These are phyloP conservation scores for Hymenochirus boettgeri DNA, from an alignment of 2,113 vertebrate species.

Conservation along the genomic window DNA sequence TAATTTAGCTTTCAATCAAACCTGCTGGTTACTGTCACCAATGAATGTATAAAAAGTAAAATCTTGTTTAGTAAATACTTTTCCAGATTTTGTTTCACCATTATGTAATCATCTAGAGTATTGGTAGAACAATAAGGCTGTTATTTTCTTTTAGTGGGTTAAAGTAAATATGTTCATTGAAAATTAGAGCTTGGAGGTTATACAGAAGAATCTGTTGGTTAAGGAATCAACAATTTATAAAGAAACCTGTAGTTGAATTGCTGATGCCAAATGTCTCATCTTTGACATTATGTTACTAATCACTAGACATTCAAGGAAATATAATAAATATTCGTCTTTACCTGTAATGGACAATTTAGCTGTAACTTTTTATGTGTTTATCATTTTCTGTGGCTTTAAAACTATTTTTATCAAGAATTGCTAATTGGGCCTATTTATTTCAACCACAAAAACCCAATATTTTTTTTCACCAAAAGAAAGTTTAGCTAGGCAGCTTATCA, in stretches of 20 bases:
- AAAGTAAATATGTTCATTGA: neutral
- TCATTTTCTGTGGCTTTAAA: neutral
- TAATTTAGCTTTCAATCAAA: no score
- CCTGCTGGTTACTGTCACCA: no score
- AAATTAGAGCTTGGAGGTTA: neutral
- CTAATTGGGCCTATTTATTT: slow-evolving; percentile 53
- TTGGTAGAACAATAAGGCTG: no score
- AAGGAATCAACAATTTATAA: no score
- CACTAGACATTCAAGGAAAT: no score
- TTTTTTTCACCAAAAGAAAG: slow-evolving; percentile 51
- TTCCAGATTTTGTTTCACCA: no score
- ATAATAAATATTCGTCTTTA: no score
- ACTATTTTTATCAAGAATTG: slow-evolving; percentile 14
- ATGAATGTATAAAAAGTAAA: no score
- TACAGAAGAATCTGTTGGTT: no score
- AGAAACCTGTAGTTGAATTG: no score
- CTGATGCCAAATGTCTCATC: neutral
- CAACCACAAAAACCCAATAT: slow-evolving; percentile 48
- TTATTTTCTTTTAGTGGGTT: neutral
- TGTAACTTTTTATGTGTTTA: neutral
- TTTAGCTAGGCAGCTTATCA: slow-evolving; percentile 61
- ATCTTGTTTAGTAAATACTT: no score
- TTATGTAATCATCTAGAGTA: no score
- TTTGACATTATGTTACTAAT: neutral
- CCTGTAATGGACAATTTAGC: neutral